These are phyloP conservation scores for Caenorhabditis inopinata DNA, from an alignment of 1,140 invertebrate genomes.

Conservation along the genomic window DNA sequence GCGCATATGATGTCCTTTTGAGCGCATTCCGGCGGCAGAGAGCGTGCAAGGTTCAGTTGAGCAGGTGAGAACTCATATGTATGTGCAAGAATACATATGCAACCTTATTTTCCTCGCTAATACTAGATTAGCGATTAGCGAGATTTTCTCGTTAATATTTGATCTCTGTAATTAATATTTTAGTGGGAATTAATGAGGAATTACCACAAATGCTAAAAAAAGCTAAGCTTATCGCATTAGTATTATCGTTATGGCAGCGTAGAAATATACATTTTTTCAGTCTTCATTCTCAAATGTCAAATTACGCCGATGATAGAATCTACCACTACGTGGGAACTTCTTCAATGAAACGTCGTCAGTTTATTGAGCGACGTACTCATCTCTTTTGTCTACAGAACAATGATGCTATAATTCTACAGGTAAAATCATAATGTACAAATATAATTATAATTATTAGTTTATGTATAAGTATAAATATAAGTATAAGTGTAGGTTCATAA, in stretches of 20 bases:
- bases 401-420: slow-evolving; percentile 31
- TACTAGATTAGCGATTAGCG: too few relatives aligned
- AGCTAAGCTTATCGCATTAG: too few relatives aligned
- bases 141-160: too few relatives aligned
- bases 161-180: not conserved
- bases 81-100: too few relatives aligned
- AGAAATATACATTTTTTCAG: slow-evolving; percentile 44
- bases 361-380: slow-evolving; percentile 63
- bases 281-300: slow-evolving; percentile 64
- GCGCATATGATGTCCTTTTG: slow-evolving; percentile 55
- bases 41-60: slow-evolving; percentile 55
- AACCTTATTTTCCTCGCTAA: too few relatives aligned
- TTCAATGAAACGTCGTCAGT: slow-evolving; percentile 62
- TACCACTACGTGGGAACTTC: slow-evolving; percentile 64
- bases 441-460: too few relatives aligned
- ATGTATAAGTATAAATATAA: too few relatives aligned
- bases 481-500: too few relatives aligned
- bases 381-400: slow-evolving; percentile 50
- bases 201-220: too few relatives aligned
- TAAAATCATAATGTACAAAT: not conserved
- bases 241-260: too few relatives aligned
- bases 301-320: slow-evolving; percentile 60
- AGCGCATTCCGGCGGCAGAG: slow-evolving; percentile 58
- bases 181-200: too few relatives aligned
- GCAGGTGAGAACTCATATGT: slow-evolving; percentile 55